phyloP scores from a whole-genome alignment of 2,113 vertebrate genomes.

The Mus musculus region DNA sequence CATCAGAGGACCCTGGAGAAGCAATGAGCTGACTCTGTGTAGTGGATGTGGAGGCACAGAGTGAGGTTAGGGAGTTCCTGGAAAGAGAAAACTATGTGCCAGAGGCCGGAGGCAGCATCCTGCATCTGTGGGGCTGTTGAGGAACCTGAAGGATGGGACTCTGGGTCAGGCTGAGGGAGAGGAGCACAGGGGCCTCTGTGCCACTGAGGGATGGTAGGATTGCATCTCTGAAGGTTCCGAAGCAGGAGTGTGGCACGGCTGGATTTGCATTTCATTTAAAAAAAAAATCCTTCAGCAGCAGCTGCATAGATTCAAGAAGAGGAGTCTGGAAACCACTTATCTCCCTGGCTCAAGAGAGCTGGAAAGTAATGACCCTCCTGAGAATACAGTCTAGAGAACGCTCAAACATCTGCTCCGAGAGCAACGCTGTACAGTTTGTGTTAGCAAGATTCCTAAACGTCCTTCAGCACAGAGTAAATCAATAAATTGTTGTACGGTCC shows the following conservation, averaged over 20 bases:
- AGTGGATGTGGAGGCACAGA: not conserved
- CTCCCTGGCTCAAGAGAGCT: constrained; percentile 10
- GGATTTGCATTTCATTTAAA: constrained; percentile 50
- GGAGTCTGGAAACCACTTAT: constrained; percentile 23
- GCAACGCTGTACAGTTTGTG: not conserved
- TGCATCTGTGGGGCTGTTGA: not conserved
- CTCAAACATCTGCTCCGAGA: constrained; percentile 31
- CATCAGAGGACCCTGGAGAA: not conserved
- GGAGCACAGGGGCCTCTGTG: not conserved
- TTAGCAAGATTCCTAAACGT: constrained; percentile 5
- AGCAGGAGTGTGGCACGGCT: not conserved
- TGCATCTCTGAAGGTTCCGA: not conserved
- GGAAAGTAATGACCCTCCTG: constrained; percentile 24
- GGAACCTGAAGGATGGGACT: not conserved
- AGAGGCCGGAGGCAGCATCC: not conserved
- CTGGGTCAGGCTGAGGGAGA: no score
- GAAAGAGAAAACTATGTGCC: not conserved
- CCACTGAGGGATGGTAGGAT: not conserved
- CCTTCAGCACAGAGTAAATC: constrained; percentile 61
- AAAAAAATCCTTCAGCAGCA: constrained; percentile 13
- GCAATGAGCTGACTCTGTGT: not conserved
- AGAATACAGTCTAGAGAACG: constrained; percentile 31
- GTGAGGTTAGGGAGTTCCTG: not conserved
- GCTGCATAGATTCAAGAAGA: not conserved
- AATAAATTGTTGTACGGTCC: not conserved